A percentile compares a stretch with the other conserved stretches of the same genome.
phyloP scores from a whole-genome alignment of 92 coral and sea anemone genomes.

The Bergia sp. region DNA sequence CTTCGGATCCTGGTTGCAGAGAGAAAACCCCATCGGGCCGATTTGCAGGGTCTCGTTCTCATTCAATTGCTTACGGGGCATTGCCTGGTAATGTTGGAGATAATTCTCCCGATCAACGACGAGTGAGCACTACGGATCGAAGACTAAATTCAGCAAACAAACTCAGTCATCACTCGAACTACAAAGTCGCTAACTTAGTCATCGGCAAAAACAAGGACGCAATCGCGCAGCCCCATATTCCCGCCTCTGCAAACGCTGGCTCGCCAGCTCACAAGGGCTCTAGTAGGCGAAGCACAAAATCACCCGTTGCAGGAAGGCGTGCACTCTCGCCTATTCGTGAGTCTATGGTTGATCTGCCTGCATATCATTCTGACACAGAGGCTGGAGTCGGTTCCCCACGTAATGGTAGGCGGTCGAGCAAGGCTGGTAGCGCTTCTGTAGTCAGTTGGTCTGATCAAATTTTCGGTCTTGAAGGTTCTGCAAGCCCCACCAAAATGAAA shows the following conservation, averaged over 20 bases:
- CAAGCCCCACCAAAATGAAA: constrained; percentile 83
- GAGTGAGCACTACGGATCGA: constrained; percentile 56
- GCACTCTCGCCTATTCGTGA: constrained; percentile 97
- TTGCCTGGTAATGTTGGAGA: constrained; percentile 60
- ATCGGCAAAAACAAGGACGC: constrained; percentile 93
- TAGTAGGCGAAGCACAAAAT: constrained; percentile 74
- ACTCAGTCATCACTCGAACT: constrained; percentile 88
- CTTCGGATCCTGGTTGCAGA: constrained; percentile 53
- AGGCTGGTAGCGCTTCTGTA: constrained; percentile 80
- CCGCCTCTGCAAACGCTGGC: constrained; percentile 62
- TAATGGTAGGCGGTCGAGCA: constrained; percentile 74
- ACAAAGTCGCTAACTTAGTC: constrained; percentile 96
- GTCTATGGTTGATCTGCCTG: constrained; percentile 54
- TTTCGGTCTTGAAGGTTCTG: constrained; percentile 70
- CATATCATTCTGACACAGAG: constrained; percentile 72
- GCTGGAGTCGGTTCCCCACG: constrained; percentile 69
- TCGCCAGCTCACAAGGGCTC: constrained; percentile 58
- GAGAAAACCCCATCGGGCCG: constrained; percentile 23
- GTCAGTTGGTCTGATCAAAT: constrained; percentile 99
- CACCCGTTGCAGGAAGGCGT: constrained; percentile 89
- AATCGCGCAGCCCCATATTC: constrained; percentile 38
- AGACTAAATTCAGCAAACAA: constrained; percentile 61
- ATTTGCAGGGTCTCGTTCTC: constrained; percentile 21
- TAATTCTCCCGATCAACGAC: constrained; percentile 59
- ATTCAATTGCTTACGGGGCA: constrained; percentile 68